A percentile compares a stretch with the other conserved stretches of the same genome.
Conservation (phyloP, 64 coral and sea anemone species). For the Porites lutea region DNA sequence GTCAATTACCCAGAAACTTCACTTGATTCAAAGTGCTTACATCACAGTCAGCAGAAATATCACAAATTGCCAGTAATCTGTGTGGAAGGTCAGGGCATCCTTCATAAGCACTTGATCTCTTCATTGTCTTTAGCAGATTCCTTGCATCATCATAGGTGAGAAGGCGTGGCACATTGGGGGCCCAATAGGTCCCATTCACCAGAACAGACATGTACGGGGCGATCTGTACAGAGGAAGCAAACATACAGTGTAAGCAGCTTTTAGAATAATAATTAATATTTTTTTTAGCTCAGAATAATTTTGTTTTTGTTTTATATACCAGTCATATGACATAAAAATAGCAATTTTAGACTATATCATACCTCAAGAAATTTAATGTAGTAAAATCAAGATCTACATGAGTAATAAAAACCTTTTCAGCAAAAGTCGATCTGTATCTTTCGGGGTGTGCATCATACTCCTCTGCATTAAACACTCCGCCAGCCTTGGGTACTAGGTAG, state of each 20-base stretch:
- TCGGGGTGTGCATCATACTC: conserved; percentile 97
- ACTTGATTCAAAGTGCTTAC: conserved; percentile 35
- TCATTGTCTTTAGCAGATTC: conserved; percentile 79
- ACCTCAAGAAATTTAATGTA: too few species aligned
- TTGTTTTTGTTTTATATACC: too few species aligned
- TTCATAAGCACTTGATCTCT: conserved; percentile 86
- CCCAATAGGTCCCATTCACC: conserved; percentile 97
- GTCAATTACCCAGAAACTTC: too few species aligned
- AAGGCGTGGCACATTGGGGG: conserved; percentile 86
- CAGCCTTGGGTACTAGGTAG: conserved; percentile 95
- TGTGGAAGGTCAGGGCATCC: conserved; percentile 95
- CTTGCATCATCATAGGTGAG: conserved; percentile 96
- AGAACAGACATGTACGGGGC: conserved; percentile 97
- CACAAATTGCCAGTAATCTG: conserved; percentile 90
- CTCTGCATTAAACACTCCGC: conserved; percentile 90
- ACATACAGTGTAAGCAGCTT: not conserved
- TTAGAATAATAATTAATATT: too few species aligned
- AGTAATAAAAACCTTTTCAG: conserved; percentile 74
- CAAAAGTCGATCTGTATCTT: conserved; percentile 99
- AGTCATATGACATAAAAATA: too few species aligned
- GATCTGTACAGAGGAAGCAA: conserved; percentile 50
- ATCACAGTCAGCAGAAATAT: conserved; percentile 95
- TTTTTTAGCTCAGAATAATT: too few species aligned
- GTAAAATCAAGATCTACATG: too few species aligned
- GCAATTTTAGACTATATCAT: too few species aligned